These are phyloP conservation scores for Danionella dracula DNA, from an alignment of 2,797 vertebrate genomes.

Conservation along the genomic window DNA sequence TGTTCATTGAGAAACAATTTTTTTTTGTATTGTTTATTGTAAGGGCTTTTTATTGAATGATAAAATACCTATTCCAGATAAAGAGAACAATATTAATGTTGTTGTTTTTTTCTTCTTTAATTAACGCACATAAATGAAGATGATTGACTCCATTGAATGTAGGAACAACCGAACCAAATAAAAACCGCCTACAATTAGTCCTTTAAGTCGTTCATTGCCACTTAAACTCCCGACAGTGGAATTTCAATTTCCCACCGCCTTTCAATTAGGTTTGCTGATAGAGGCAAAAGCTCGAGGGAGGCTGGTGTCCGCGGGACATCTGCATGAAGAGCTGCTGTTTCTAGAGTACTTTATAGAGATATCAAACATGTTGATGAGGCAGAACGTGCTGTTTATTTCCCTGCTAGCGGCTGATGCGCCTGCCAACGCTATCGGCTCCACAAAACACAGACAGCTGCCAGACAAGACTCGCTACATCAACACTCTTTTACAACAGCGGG, in stretches of 20 bases:
- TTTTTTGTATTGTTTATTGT: not conserved
- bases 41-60: slow-evolving; percentile 1
- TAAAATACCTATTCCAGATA: not conserved
- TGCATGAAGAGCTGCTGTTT: slow-evolving; percentile 37
- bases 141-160: not conserved
- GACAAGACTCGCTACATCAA: slow-evolving; percentile 48
- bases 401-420: slow-evolving; percentile 40
- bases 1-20: not conserved
- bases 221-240: slow-evolving; percentile 5
- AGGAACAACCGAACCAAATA: not conserved
- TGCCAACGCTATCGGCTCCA: slow-evolving; percentile 46
- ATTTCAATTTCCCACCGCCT: slow-evolving; percentile 16
- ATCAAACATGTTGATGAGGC: slow-evolving; percentile 54
- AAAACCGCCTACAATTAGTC: slow-evolving; percentile 7
- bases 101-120: not conserved
- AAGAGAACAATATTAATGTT: not conserved
- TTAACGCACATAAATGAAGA: not conserved
- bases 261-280: slow-evolving; percentile 31
- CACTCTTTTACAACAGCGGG: slow-evolving; percentile 24
- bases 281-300: slow-evolving; percentile 19
- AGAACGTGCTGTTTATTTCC: slow-evolving; percentile 51
- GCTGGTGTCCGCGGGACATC: slow-evolving; percentile 27
- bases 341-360: slow-evolving; percentile 47
- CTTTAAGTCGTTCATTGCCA: slow-evolving; percentile 5
- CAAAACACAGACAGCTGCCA: slow-evolving; percentile 48